Base-by-base conservation (phyloP, 2,888 invertebrate species). In the Eretmocerus hayati region DNA sequence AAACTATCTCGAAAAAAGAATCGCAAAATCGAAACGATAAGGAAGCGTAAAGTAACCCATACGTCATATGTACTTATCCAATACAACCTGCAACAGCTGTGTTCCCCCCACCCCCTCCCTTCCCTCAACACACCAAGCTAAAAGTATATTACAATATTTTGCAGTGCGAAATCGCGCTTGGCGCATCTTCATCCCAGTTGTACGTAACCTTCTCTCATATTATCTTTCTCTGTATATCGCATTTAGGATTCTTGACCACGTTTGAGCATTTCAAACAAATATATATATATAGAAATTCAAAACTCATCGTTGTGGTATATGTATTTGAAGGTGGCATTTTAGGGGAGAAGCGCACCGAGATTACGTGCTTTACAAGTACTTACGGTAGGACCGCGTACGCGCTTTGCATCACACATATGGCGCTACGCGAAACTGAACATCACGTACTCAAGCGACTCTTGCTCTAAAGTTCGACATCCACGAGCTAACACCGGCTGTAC, bases 401-500 rank as follows among this genome's bases (percentile, higher is more conserved):
- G 60, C 57, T 62, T 62, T 58, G 59, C 57, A 58, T 63, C 63
- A 65, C 69, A 69, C 64, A 64, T 67, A 63, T 56, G 57, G 57
- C 53, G 50, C 58, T 50, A 62, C 50, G 62, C 62, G 58, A n/a
- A n/a, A n/a, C n/a, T n/a, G n/a, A n/a, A n/a, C n/a, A n/a, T 63
- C 62, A 62, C 60, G 63, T 61, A 43, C 42, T 50, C 47, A 42
- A 38, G 44, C 45, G 56, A 60, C 45, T 56, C 61, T 60, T 66
- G 64, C n/a, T n/a, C n/a, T 69, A 68, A 69, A 69, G 63, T 69
- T 68, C 56, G 66, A 69, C 67, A 67, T 64, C 56, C 61, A 61
- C 56, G 61, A n/a, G n/a, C 59, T 58, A 62, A 67, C 67, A 57
- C 70, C 70, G 69, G 70, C 64, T 70, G 69, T 58, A 58, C 66